Percentiles rank a stretch among this genome's conserved stretches.
Evolutionary conservation across 2,113 vertebrate genomes (phyloP).

Genomic region (Mus pahari): DNA sequence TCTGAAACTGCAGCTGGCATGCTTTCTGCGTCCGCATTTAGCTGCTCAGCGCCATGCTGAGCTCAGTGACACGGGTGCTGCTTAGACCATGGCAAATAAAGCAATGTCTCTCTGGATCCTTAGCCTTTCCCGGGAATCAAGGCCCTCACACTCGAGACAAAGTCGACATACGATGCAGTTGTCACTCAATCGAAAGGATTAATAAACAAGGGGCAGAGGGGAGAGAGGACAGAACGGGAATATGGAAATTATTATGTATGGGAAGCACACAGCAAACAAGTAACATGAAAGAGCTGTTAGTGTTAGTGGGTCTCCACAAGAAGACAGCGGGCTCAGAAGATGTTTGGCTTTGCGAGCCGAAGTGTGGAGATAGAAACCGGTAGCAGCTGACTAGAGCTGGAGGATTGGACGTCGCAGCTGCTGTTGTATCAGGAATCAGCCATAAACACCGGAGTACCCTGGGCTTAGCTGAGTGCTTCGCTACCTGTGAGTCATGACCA

Average conservation of each 20-base stretch:
- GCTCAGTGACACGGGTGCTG: neutral
- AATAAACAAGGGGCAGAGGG: neutral
- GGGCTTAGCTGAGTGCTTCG: neutral
- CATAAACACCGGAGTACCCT: neutral
- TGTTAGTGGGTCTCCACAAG: neutral
- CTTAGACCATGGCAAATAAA: constrained; percentile 13
- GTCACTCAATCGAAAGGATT: neutral
- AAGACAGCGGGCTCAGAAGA: neutral
- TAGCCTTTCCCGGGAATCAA: constrained; percentile 7
- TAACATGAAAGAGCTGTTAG: neutral
- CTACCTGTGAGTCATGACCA: neutral
- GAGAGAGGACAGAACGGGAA: neutral
- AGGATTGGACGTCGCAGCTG: neutral
- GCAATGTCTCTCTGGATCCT: neutral
- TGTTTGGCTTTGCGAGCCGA: neutral
- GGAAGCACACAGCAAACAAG: neutral
- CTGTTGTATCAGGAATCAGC: neutral
- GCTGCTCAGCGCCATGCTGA: neutral
- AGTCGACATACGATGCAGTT: neutral
- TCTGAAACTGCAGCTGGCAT: neutral
- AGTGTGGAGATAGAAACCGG: neutral
- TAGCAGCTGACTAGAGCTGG: too few species aligned
- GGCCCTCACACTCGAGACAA: neutral
- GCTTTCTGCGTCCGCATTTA: neutral
- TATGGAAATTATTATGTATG: neutral